Evolutionary conservation across 2,113 vertebrate species (phyloP).

Genomic region (Triplophysa rosa): DNA sequence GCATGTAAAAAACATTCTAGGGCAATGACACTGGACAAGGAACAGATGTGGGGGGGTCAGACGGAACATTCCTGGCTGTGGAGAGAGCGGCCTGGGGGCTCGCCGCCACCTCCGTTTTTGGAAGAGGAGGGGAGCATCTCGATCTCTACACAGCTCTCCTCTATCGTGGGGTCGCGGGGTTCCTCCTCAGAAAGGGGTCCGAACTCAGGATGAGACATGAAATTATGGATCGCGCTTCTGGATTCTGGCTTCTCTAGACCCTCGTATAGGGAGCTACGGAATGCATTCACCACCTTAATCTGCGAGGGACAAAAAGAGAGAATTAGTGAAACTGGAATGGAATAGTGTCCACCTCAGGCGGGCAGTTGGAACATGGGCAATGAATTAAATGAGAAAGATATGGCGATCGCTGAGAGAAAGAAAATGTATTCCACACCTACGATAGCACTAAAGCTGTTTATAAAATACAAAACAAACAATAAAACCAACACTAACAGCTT

Average conservation of each 20-base stretch:
- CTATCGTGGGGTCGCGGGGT: conserved; percentile 74
- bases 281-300: conserved; percentile 98
- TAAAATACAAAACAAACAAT: conserved; percentile 58
- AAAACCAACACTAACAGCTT: conserved; percentile 41
- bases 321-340: conserved; percentile 42
- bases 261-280: conserved; percentile 91
- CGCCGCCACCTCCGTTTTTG: conserved; percentile 57
- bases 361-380: neutral
- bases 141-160: conserved; percentile 78
- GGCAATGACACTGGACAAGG: conserved; percentile 1
- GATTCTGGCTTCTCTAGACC: conserved; percentile 87
- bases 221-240: conserved; percentile 95
- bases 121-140: conserved; percentile 65
- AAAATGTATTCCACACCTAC: conserved; percentile 55
- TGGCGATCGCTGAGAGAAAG: conserved; percentile 54
- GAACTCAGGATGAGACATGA: conserved; percentile 95
- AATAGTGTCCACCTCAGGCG: neutral
- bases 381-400: neutral
- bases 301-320: conserved; percentile 59
- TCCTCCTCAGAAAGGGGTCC: conserved; percentile 83
- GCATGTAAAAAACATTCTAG: neutral
- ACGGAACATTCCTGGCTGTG: conserved; percentile 78
- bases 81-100: conserved; percentile 67
- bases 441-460: conserved; percentile 62
- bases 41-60: conserved; percentile 64